phyloP scores from a whole-genome alignment of 2,797 vertebrate genomes.

The Enteromius unitaeniatus region DNA sequence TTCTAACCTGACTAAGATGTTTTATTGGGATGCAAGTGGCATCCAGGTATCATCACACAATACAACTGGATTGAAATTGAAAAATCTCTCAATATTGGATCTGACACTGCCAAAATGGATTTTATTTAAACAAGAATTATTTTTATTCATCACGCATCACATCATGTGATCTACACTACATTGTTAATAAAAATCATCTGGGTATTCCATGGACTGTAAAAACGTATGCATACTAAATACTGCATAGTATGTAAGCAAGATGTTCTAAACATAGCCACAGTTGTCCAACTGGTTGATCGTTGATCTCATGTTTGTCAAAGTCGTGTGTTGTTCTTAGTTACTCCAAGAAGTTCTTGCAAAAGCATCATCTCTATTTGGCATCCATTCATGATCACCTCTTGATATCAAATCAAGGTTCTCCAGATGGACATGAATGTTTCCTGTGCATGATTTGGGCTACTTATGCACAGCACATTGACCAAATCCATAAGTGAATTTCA shows the following conservation, averaged over 20 bases:
- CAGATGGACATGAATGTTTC: conserved; percentile 23
- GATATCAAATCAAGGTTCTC: conserved; percentile 11
- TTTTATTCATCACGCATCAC: too few relatives aligned
- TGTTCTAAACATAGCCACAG: conserved; percentile 6
- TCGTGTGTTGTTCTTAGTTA: neutral
- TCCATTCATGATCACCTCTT: conserved; percentile 24
- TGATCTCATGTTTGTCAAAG: conserved; percentile 18
- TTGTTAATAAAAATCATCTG: neutral
- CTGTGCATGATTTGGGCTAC: conserved; percentile 11
- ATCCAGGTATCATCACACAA: neutral
- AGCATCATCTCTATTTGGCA: neutral
- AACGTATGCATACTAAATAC: neutral
- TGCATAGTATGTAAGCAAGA: neutral
- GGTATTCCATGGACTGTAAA: neutral
- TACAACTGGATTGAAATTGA: neutral
- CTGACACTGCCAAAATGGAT: neutral
- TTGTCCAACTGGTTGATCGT: neutral
- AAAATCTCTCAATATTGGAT: neutral
- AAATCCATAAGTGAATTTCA: conserved; percentile 5
- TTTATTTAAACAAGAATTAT: neutral
- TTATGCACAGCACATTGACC: conserved; percentile 2
- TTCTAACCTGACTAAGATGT: neutral
- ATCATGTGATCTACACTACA: neutral
- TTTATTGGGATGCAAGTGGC: neutral
- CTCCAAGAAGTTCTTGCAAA: neutral